phyloP scores from a whole-genome alignment of 2,888 invertebrate genomes.

The Hoplodrina blanda region DNA sequence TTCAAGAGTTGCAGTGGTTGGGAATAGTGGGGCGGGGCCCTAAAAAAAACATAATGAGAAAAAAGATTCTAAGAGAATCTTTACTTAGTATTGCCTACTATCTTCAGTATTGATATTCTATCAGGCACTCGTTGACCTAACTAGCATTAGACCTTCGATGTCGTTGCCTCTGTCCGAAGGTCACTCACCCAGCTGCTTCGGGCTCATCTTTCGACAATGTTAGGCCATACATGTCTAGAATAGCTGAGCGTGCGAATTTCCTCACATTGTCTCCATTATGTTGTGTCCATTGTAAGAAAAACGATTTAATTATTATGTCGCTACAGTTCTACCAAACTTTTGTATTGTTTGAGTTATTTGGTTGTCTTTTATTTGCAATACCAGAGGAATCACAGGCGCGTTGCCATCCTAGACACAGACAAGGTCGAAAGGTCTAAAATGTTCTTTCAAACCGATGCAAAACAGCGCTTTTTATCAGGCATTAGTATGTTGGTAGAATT shows the following conservation, averaged over 20 bases:
- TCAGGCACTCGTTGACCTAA: not conserved
- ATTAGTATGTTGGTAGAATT: no score
- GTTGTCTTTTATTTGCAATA: no score
- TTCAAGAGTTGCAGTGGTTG: no score
- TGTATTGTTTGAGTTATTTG: no score
- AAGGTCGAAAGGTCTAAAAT: no score
- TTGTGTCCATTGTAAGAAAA: slow-evolving; percentile 1
- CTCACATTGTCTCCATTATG: slow-evolving; percentile 48
- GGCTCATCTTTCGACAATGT: slow-evolving; percentile 20
- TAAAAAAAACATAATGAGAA: not conserved
- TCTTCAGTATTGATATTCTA: slow-evolving; percentile 11
- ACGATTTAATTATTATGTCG: not conserved
- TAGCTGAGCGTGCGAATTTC: slow-evolving; percentile 55
- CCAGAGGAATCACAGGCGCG: no score
- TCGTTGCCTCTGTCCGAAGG: slow-evolving; percentile 9
- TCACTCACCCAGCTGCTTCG: slow-evolving; percentile 12
- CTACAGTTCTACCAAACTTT: not conserved
- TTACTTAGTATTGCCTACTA: not conserved
- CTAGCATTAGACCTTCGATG: slow-evolving; percentile 17
- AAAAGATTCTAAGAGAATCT: not conserved
- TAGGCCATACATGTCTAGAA: slow-evolving; percentile 31
- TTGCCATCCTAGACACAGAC: no score
- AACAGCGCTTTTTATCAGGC: no score
- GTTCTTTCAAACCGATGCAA: no score
- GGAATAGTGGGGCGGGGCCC: no score